A percentile compares a stretch with the other conserved stretches of the same genome.
Evolutionary conservation across 2,888 invertebrate genomes (phyloP).

Genomic region (Epinotia demarniana): DNA sequence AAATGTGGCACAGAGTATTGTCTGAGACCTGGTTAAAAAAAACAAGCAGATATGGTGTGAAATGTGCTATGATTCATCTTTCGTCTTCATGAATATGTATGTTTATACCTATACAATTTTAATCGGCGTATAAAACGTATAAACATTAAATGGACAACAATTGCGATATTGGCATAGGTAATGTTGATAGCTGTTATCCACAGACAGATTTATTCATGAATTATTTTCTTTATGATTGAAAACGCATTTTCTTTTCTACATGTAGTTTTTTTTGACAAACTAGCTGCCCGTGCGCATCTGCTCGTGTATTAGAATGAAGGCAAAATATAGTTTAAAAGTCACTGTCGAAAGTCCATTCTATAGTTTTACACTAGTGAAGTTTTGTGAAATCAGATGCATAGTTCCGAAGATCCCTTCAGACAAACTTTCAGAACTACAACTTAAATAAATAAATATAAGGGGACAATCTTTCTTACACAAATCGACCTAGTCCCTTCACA

Average conservation of each 20-base stretch:
- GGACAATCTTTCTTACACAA: too few relatives aligned
- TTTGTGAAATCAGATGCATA: too few relatives aligned
- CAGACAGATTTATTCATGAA: slow-evolving; percentile 18
- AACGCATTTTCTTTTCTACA: not conserved
- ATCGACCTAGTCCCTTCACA: too few relatives aligned
- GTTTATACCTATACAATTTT: slow-evolving; percentile 23
- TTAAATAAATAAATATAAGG: too few relatives aligned
- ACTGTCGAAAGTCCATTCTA: too few relatives aligned
- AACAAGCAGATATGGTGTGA: slow-evolving; percentile 16
- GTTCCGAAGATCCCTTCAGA: too few relatives aligned
- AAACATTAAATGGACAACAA: slow-evolving; percentile 20
- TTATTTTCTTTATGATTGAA: not conserved
- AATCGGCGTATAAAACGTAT: slow-evolving; percentile 23
- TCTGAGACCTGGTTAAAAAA: slow-evolving; percentile 39
- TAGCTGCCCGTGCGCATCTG: too few relatives aligned
- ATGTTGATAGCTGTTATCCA: slow-evolving; percentile 34
- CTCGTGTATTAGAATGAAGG: too few relatives aligned
- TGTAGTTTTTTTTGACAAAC: not conserved
- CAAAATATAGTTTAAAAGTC: too few relatives aligned
- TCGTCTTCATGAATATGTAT: not conserved
- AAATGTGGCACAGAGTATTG: slow-evolving; percentile 42
- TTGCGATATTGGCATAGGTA: slow-evolving; percentile 29
- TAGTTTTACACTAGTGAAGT: too few relatives aligned
- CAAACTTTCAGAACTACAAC: too few relatives aligned
- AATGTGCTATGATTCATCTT: slow-evolving; percentile 35